A percentile compares a stretch with the other conserved stretches of the same genome.
Conservation (phyloP, 2,113 vertebrate species). For the Nesospiza acunhae region DNA sequence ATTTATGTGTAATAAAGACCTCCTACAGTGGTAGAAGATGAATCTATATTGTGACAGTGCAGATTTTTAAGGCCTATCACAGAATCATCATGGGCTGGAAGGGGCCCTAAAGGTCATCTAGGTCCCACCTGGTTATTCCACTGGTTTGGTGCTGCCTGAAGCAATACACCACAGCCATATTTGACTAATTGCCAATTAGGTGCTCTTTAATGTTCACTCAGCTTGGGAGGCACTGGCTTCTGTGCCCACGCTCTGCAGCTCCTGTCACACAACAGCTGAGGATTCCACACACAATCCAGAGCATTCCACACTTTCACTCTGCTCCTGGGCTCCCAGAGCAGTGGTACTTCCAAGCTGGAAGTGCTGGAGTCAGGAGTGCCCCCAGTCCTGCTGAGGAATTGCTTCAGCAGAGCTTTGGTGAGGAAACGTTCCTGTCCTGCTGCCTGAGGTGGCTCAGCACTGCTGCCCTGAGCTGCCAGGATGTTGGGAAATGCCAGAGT, state of each 20-base stretch:
- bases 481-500: not conserved
- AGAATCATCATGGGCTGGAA: not conserved
- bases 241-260: not conserved
- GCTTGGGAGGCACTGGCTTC: not conserved
- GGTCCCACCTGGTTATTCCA: not conserved
- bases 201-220: not conserved
- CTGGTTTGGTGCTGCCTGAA: not conserved
- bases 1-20: not conserved
- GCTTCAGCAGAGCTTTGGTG: not conserved
- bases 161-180: not conserved
- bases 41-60: not conserved
- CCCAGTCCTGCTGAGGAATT: not conserved
- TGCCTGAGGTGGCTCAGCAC: not conserved
- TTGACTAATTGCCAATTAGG: not conserved
- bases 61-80: not conserved
- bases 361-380: not conserved
- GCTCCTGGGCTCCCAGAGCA: not conserved
- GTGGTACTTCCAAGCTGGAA: not conserved
- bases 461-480: not conserved
- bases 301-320: accelerated
- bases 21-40: not conserved
- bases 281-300: not conserved
- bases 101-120: not conserved
- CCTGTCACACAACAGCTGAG: not conserved
- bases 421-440: not conserved